These are phyloP conservation scores for Caenorhabditis tropicalis DNA, from an alignment of 1,140 invertebrate genomes.

Conservation along the genomic window DNA sequence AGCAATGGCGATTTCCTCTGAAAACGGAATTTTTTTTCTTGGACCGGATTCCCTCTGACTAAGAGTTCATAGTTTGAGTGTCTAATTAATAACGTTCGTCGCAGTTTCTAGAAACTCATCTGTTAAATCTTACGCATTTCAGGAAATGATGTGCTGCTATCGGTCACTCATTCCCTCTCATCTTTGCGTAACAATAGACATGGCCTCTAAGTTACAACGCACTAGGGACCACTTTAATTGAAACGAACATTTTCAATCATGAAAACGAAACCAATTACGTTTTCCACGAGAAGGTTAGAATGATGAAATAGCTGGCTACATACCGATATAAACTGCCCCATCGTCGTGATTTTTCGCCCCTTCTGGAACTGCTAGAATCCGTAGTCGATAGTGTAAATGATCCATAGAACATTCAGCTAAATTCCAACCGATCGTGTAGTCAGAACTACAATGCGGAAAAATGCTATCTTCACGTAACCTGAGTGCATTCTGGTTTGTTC, in stretches of 20 bases:
- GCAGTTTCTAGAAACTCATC: background rate
- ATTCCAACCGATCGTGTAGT: slow-evolving; percentile 38
- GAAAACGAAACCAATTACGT: slow-evolving; percentile 33
- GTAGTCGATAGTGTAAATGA: slow-evolving; percentile 35
- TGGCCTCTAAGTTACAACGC: slow-evolving; percentile 5
- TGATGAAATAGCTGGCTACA: background rate
- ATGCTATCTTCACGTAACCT: slow-evolving; percentile 44
- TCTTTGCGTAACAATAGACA: slow-evolving; percentile 8
- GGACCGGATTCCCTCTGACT: no score
- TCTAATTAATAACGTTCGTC: slow-evolving; percentile 19
- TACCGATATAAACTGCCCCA: slow-evolving; percentile 50
- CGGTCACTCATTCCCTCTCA: background rate
- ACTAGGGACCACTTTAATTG: slow-evolving; percentile 38
- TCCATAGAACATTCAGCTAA: slow-evolving; percentile 29
- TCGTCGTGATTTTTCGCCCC: slow-evolving; percentile 48
- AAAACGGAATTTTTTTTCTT: background rate
- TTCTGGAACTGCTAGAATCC: slow-evolving; percentile 46
- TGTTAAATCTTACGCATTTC: slow-evolving; percentile 26
- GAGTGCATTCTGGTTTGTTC: background rate
- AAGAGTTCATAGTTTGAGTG: background rate
- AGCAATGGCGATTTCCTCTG: slow-evolving; percentile 33
- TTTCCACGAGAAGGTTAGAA: background rate
- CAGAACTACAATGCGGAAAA: slow-evolving; percentile 50
- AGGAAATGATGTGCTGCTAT: slow-evolving; percentile 32
- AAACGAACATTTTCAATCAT: slow-evolving; percentile 42